A percentile compares a stretch with the other conserved stretches of the same genome.
phyloP scores from a whole-genome alignment of 2,797 vertebrate species.

The Monodelphis domestica region DNA sequence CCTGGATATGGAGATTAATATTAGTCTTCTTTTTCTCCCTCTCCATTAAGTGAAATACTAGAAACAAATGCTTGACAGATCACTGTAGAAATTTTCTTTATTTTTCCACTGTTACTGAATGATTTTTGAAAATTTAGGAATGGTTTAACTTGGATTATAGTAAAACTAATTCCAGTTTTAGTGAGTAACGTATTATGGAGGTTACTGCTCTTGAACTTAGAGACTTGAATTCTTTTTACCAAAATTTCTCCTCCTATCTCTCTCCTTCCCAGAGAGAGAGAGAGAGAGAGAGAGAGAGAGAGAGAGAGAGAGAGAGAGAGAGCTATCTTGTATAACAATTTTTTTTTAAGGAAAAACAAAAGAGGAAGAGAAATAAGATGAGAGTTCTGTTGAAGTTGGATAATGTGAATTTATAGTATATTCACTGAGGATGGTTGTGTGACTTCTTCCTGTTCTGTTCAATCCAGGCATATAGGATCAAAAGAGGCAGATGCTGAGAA shows the following conservation, averaged over 20 bases:
- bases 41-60: neutral
- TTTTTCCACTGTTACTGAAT: neutral
- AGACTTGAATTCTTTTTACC: neutral
- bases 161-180: neutral
- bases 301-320: neutral
- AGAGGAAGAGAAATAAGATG: neutral
- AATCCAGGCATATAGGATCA: too few species aligned
- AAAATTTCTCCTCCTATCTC: neutral
- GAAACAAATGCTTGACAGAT: neutral
- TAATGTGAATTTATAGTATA: too few species aligned
- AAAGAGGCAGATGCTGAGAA: too few species aligned
- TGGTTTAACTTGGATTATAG: neutral
- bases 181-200: neutral
- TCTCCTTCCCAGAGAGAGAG: neutral
- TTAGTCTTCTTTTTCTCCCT: neutral
- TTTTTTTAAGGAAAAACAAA: too few species aligned
- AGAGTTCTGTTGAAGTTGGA: neutral
- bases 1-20: neutral
- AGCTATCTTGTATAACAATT: neutral
- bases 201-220: neutral
- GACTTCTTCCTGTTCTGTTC: too few species aligned
- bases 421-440: too few species aligned
- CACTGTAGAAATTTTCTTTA: neutral
- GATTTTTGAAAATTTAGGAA: neutral
- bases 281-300: neutral